These are phyloP conservation scores for Ctenopoma multispine DNA, from an alignment of 2,797 vertebrate genomes.

Conservation along the genomic window DNA sequence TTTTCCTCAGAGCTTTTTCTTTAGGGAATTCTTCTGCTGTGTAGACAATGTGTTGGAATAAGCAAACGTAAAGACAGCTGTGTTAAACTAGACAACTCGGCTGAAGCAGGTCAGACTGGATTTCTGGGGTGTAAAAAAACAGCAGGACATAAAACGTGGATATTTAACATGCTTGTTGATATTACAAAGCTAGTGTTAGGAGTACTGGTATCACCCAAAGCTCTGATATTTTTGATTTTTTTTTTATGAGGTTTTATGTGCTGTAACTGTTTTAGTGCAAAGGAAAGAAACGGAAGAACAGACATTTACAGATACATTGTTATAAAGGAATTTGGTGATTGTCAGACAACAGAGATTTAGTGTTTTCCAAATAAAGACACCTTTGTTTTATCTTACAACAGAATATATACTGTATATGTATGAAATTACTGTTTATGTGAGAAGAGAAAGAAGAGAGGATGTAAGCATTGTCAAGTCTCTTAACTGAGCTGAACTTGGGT, in stretches of 20 bases:
- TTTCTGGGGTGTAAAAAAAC: neutral
- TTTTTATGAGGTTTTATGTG: neutral
- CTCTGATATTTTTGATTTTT: neutral
- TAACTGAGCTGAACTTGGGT: conserved; percentile 7
- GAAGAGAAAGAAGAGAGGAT: neutral
- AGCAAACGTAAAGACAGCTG: neutral
- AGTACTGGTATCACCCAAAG: conserved; percentile 7
- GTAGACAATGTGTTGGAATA: neutral
- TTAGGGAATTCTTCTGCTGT: too few species aligned
- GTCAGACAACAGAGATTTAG: too few species aligned
- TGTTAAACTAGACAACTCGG: too few species aligned
- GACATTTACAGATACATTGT: neutral
- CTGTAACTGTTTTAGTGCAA: neutral
- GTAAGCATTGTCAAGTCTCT: neutral
- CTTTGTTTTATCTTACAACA: neutral
- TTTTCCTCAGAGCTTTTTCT: neutral
- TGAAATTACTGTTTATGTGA: neutral
- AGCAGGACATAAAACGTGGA: too few species aligned
- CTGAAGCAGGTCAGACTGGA: neutral
- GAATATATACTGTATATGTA: too few species aligned
- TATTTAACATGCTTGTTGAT: neutral
- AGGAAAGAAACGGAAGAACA: neutral
- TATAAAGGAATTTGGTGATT: neutral
- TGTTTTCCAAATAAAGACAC: neutral
- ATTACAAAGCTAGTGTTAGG: neutral